Evolutionary conservation across 2,888 invertebrate species (phyloP).

Genomic region (Macropis europaea): DNA sequence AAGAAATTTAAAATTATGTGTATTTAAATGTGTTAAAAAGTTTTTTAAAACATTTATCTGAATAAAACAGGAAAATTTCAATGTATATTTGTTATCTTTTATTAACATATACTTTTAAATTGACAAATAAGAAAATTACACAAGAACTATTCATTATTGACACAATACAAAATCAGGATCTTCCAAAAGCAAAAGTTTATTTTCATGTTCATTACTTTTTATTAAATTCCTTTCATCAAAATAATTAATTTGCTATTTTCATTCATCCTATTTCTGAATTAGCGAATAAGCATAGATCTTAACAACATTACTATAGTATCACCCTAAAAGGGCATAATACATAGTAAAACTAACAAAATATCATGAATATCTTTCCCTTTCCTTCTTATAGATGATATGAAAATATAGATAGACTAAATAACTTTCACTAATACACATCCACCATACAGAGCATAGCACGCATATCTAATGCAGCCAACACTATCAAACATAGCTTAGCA

Average conservation of each 20-base stretch:
- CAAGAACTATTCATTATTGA: constrained; percentile 11
- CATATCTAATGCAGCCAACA: constrained; percentile 69
- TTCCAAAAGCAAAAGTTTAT: constrained; percentile 19
- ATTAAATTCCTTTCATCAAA: constrained; percentile 4
- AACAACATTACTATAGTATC: constrained; percentile 27
- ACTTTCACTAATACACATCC: constrained; percentile 50
- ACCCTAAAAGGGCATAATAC: constrained; percentile 25
- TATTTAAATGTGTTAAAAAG: constrained; percentile 6
- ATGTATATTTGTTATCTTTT: constrained; percentile 21
- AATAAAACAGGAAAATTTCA: constrained; percentile 10
- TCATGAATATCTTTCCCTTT: constrained; percentile 42
- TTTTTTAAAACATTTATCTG: not conserved
- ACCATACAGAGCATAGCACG: constrained; percentile 56
- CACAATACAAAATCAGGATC: constrained; percentile 5
- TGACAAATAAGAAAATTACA: constrained; percentile 27
- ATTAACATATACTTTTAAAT: constrained; percentile 17
- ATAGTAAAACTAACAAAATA: constrained; percentile 32
- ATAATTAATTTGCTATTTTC: constrained; percentile 19
- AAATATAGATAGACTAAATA: constrained; percentile 47
- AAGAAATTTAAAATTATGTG: not conserved
- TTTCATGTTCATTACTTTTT: constrained; percentile 8
- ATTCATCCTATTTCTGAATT: constrained; percentile 27
- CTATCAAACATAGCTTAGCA: constrained; percentile 68
- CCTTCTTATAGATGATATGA: constrained; percentile 43
- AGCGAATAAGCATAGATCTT: constrained; percentile 35